Conservation (phyloP, 1,140 invertebrate genomes). For the Drosophila biarmipes region DNA sequence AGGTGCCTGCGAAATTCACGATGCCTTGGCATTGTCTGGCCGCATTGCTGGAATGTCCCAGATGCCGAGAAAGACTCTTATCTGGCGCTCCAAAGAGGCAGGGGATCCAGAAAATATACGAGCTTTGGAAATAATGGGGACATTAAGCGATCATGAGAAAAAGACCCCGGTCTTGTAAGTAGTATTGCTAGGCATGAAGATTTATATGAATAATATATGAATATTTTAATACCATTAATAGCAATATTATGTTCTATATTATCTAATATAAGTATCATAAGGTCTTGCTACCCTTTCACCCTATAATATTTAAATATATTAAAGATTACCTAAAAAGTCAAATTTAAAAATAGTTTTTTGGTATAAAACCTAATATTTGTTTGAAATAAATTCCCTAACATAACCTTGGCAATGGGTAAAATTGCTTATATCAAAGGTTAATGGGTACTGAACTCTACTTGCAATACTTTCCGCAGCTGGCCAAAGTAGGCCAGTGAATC, state of each 20-base stretch:
- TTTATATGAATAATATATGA: too few species aligned
- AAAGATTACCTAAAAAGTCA: too few species aligned
- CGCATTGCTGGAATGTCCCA: conserved; percentile 1
- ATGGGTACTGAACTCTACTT: background rate
- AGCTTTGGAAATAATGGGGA: conserved; percentile 3
- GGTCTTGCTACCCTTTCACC: too few species aligned
- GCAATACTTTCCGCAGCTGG: background rate
- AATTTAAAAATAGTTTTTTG: too few species aligned
- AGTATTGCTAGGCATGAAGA: too few species aligned
- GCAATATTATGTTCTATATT: too few species aligned
- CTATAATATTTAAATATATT: too few species aligned
- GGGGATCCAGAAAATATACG: conserved; percentile 5
- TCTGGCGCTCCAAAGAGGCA: background rate
- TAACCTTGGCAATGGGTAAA: too few species aligned
- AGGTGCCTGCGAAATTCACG: conserved; percentile 15
- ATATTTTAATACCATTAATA: too few species aligned
- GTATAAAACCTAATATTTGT: too few species aligned
- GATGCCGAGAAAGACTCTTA: background rate
- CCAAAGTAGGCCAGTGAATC: background rate
- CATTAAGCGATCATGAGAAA: background rate
- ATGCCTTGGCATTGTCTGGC: conserved; percentile 49
- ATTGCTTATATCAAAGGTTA: background rate
- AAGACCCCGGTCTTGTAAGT: background rate
- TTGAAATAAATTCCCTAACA: too few species aligned
- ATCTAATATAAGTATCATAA: too few species aligned